Evolutionary conservation across 2,113 vertebrate species (phyloP).

Genomic region (Anolis sagrei): DNA sequence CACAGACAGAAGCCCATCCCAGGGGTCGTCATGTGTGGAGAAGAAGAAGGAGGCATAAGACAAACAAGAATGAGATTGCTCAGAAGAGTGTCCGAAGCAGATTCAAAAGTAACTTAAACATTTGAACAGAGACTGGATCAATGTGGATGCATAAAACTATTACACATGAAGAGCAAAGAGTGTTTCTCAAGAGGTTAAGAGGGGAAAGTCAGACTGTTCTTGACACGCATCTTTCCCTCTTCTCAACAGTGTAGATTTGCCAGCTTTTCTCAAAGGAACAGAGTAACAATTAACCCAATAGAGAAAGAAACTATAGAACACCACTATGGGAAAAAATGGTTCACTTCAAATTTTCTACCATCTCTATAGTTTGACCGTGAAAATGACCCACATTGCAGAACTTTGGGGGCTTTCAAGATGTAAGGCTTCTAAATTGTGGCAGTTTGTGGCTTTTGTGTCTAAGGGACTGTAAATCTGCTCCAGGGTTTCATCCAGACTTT

Average conservation of each 20-base stretch:
- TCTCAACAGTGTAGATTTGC: rapidly evolving
- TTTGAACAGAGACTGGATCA: background rate
- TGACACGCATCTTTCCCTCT: background rate
- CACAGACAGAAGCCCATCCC: constrained; percentile 32
- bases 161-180: constrained; percentile 24
- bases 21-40: background rate
- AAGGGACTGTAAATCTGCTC: too few species aligned
- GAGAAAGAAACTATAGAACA: background rate
- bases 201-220: background rate
- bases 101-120: constrained; percentile 41
- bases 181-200: constrained; percentile 11
- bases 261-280: background rate
- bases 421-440: too few species aligned
- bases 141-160: background rate
- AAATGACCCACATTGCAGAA: too few species aligned
- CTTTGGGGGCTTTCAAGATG: background rate
- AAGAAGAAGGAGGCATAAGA: constrained; percentile 5
- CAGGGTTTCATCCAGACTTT: too few species aligned
- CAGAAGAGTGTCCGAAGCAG: constrained; percentile 34
- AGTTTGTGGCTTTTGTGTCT: too few species aligned
- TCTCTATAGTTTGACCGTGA: background rate
- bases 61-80: constrained; percentile 37
- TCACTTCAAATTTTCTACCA: background rate
- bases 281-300: background rate
- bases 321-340: background rate